Evolutionary conservation across 2,797 vertebrate genomes (phyloP), one percentile per base, ranked within the genome.

Genomic region (Aulostomus chinensis): DNA sequence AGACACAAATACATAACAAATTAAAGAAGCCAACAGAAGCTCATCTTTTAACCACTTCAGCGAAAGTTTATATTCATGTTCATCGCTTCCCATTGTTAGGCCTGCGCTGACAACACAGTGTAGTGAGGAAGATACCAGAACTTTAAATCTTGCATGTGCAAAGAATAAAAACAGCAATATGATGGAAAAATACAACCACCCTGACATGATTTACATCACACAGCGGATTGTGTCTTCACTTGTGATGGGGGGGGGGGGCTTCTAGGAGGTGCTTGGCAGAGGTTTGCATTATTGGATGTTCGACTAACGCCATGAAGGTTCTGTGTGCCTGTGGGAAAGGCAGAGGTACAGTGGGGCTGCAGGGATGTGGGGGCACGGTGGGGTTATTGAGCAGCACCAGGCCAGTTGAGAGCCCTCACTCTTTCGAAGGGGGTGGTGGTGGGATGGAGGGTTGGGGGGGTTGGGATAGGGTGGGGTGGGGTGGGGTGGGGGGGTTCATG

Each of bases 261-360:
- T 86, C 80, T 52, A 42, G 75, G 64, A 66, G 62, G 24, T 66
- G 47, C 72, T 67, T 39, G 49, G 13, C 63, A 73, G 42, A 76
- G 68, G 51, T 73, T 68, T 80, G 70, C 51, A 73, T 71, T 70
- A 48, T 76, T 54, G 24, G 14, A 39, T 1, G 1, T 29, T 40
- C 17, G 9, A 34, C 35, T 7, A 20, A 12, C 47, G 68, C 41
- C 61, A 28, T 65, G 68, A 65, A 66, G 26, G 10, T 60, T 60
- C 68, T 45, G 36, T 10, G 14, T 48, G 30, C 26, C 43, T 28
- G 46, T 24, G 42, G 56, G 46, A 34, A 51, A 58, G 41, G 36
- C 41, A 61, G 48, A 69, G 33, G 55, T 45, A 37, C 31, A 38
- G 39, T 3, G 31, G 54, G 39, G 52, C 49, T 43, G 48, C 12